phyloP scores from a whole-genome alignment of 2,797 vertebrate species.

The Peromyscus eremicus region DNA sequence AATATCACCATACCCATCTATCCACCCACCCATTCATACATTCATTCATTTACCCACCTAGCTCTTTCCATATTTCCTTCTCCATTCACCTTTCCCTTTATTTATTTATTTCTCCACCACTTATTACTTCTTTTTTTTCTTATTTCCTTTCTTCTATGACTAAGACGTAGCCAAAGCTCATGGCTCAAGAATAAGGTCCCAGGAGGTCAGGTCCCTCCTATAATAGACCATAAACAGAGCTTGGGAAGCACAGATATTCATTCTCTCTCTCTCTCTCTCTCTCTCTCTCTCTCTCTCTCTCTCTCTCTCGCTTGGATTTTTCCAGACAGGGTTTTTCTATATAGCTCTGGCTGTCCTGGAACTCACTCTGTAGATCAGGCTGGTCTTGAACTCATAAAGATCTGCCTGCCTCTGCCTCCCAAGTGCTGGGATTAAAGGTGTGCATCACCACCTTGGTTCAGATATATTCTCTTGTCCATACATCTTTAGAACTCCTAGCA shows the following conservation, averaged over 20 bases:
- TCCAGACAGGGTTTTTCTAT: neutral
- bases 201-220: neutral
- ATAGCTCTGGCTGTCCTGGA: neutral
- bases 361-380: neutral
- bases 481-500: neutral
- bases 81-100: neutral
- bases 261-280: no score
- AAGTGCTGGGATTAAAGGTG: neutral
- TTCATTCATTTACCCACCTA: neutral
- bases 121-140: neutral
- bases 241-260: neutral
- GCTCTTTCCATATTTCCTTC: neutral
- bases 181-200: neutral
- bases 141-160: constrained; percentile 2
- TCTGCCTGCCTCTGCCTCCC: neutral
- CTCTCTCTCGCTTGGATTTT: neutral
- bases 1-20: no score
- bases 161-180: neutral
- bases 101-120: neutral
- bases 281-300: no score
- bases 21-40: accelerated
- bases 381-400: neutral
- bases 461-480: neutral
- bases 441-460: neutral
- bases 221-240: accelerated